Base-by-base conservation (phyloP, 30 jellyfish, hydroid and myxozoan genomes). In the Aurelia aurita region DNA sequence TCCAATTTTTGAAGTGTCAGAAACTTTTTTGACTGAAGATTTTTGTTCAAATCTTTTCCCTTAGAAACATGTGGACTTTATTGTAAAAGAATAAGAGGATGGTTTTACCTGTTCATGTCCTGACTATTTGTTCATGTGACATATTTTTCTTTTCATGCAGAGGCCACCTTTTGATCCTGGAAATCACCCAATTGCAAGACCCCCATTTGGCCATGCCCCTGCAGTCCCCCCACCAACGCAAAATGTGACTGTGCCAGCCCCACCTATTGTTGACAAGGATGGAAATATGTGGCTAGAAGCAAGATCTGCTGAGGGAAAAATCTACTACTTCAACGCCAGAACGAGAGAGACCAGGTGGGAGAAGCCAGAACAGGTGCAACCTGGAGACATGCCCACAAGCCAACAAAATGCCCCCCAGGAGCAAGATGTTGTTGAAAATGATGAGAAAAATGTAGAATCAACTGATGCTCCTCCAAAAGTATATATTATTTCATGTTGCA, bases 231-330 rank as follows among this genome's bases (percentile, higher is more conserved):
- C 96, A 29, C 97, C 96, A 46, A 78, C 54, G 10, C 90, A 82
- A 58, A 91, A 91, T 77, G 88, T 85, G 47, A 87, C 95, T 15
- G 84, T 93, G 16, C 97, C 98, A 23, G 92, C 92, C 51, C 98
- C 98, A 3, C 98, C 98, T 0, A 79, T 93, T 20, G 67, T 93
- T 58, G 99, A 95, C 74, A 75, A 79, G 54, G 92, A 90, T 34
- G 99, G 99, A 25, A 96, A 89, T 51, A 71, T 85, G 84, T 95
- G 99, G 99, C 77, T 89, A 15, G 99, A 95, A 32, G 99, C 99
- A 62, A 83, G 96, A 29, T 66, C 97, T 35, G 99, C 91, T 16
- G 99, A 95, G 35, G 99, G 99, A 19, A 93, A 93, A 74, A 92
- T 95, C 34, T 95, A 95, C 43, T 95, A 82, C 72, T 95, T 77